A percentile compares a stretch with the other conserved stretches of the same genome.
Conservation (phyloP, 2,888 invertebrate genomes). For the Oxystoma pomonae region DNA sequence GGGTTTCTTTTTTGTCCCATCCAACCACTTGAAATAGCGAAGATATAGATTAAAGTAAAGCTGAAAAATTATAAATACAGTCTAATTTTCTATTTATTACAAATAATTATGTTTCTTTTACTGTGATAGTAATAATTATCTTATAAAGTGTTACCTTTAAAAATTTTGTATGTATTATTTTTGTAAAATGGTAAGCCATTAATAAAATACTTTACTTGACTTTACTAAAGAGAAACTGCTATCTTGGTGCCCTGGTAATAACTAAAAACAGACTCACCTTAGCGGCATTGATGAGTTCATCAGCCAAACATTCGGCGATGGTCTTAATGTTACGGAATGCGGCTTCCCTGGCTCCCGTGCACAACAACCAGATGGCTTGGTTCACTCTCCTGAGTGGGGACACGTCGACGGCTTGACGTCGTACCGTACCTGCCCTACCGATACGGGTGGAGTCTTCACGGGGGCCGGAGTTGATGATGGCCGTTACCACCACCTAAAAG, state of each 20-base stretch:
- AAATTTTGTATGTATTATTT: too few relatives aligned
- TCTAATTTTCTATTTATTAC: too few relatives aligned
- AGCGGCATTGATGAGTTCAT: conserved; percentile 99
- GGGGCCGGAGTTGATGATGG: conserved; percentile 98
- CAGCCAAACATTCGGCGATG: conserved; percentile 98
- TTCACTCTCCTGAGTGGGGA: conserved; percentile 97
- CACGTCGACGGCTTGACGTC: conserved; percentile 98
- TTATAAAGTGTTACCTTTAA: too few relatives aligned
- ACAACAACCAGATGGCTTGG: conserved; percentile 98
- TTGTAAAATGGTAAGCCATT: too few relatives aligned
- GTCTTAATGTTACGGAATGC: conserved; percentile 99
- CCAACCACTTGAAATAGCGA: too few relatives aligned
- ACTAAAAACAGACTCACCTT: conserved; percentile 58
- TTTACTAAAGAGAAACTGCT: too few relatives aligned
- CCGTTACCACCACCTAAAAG: conserved; percentile 83
- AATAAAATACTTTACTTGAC: too few relatives aligned
- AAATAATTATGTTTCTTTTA: too few relatives aligned
- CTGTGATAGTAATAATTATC: too few relatives aligned
- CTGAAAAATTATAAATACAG: too few relatives aligned
- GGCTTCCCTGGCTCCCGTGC: conserved; percentile 98
- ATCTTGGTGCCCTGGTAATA: not conserved
- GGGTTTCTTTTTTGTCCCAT: too few relatives aligned
- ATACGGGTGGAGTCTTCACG: conserved; percentile 99
- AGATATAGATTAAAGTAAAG: too few relatives aligned
- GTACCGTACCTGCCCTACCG: conserved; percentile 99